Base-by-base conservation (phyloP, 2,113 vertebrate genomes). In the Nerophis lumbriciformis region DNA sequence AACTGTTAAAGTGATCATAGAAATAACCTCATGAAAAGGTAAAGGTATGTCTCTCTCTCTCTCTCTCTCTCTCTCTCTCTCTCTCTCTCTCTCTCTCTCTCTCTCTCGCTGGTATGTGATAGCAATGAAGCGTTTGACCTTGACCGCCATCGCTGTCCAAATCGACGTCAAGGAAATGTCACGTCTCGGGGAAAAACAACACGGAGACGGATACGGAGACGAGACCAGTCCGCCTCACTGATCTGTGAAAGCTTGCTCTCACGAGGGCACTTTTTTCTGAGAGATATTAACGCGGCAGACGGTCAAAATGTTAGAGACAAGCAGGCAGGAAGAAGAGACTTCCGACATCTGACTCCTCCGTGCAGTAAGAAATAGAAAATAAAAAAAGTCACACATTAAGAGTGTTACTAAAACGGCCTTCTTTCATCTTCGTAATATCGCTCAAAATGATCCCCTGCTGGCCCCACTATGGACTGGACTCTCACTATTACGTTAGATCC, bases 131-230 rank as follows among this genome's bases (percentile, higher is more conserved):
- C 44, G 13, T 72, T 63, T 83, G 78, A 74, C 82, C 81, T 85
- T 73, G 68, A 61, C 58, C 48, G 59, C 60, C 72, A 64, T 70
- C 76, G 81, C 85, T 85, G 71, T 59, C 47, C 7, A 8, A 72
- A 89, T 89, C 88, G 61, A 90, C 89, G 83, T 87, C 83, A 88
- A 73, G 83, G 84, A 86, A 88, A 87, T 88, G 86, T 83, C 83
- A 85, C 75, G 81, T 85, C 78, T 72, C 65, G 58, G 12, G 70
- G 73, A 86, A 80, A 80, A 88, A 83, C 73, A 86, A 85, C 85
- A 81, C 72, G 63, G 69, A 63, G 72, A 66, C 67, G 63, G 48
- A 73, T 63, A 65, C 66, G 57, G 35, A 55, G 67, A 53, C 69
- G 59, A 72, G 67, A 53, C 69, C 57, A 72, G 69, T 67, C 69